Evolutionary conservation across 2,888 invertebrate species (phyloP).

Genomic region (Atethmia centrago): DNA sequence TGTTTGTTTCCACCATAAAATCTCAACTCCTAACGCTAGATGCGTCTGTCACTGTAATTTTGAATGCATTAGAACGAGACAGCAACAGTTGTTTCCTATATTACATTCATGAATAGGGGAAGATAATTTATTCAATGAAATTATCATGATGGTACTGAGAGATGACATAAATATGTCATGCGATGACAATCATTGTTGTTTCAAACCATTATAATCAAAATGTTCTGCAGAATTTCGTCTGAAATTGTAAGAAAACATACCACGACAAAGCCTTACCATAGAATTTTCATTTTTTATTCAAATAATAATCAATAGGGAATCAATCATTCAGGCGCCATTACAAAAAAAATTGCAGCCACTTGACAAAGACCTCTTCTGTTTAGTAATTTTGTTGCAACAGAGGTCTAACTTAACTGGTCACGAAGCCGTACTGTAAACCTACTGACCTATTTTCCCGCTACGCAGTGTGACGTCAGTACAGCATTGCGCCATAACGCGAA

Average conservation of each 20-base stretch:
- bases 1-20: not conserved
- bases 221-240: not conserved
- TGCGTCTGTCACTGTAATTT: constrained; percentile 28
- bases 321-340: constrained; percentile 50
- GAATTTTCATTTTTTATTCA: constrained; percentile 36
- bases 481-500: constrained; percentile 80
- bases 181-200: not conserved
- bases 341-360: constrained; percentile 52
- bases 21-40: not conserved
- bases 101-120: constrained; percentile 22
- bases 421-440: constrained; percentile 71
- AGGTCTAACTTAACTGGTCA: constrained; percentile 67
- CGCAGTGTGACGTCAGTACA: constrained; percentile 84
- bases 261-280: not conserved
- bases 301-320: constrained; percentile 49
- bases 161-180: constrained; percentile 13
- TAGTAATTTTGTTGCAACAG: constrained; percentile 37
- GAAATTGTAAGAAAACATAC: not conserved
- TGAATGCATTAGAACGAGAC: constrained; percentile 31
- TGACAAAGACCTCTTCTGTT: constrained; percentile 33
- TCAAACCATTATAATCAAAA: not conserved
- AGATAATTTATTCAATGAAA: constrained; percentile 35
- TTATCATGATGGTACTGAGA: not conserved
- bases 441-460: constrained; percentile 81
- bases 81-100: not conserved